phyloP scores from a whole-genome alignment of 1,140 invertebrate genomes.

The Leptopilina clavipes region DNA sequence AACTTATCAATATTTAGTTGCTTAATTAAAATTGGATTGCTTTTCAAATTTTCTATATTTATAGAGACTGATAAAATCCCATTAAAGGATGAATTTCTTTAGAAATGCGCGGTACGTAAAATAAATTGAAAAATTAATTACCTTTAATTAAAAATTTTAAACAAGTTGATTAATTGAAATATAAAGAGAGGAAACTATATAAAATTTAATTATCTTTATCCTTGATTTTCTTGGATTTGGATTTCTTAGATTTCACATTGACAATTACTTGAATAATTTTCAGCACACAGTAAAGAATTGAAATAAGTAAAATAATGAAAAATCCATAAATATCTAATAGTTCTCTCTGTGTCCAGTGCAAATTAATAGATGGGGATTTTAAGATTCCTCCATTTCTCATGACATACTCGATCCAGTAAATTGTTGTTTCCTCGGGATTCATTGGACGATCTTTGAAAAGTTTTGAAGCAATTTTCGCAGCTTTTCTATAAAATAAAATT shows the following conservation, averaged over 20 bases:
- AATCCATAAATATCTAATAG: constrained; percentile 67
- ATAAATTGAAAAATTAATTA: not conserved
- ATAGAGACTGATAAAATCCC: too few relatives aligned
- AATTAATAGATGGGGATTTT: constrained; percentile 64
- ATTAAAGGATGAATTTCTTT: too few relatives aligned
- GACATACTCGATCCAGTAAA: constrained; percentile 70
- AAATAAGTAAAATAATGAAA: constrained; percentile 19
- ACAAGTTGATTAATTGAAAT: too few relatives aligned
- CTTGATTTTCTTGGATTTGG: not conserved
- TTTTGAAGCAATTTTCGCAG: constrained; percentile 19
- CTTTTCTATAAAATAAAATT: constrained; percentile 15
- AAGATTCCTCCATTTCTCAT: constrained; percentile 72
- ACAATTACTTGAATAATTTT: not conserved
- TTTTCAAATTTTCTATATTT: too few relatives aligned
- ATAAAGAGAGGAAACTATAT: too few relatives aligned
- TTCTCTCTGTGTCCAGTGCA: constrained; percentile 69
- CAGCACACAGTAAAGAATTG: not conserved
- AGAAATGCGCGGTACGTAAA: not conserved
- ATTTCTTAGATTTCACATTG: too few relatives aligned
- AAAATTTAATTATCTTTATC: not conserved
- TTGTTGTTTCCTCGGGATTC: constrained; percentile 59
- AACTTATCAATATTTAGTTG: too few relatives aligned
- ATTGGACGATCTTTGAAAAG: constrained; percentile 57
- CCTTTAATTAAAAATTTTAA: too few relatives aligned
- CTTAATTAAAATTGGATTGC: too few relatives aligned